Evolutionary conservation across 2,113 vertebrate genomes (phyloP).

Genomic region (Willisornis vidua): DNA sequence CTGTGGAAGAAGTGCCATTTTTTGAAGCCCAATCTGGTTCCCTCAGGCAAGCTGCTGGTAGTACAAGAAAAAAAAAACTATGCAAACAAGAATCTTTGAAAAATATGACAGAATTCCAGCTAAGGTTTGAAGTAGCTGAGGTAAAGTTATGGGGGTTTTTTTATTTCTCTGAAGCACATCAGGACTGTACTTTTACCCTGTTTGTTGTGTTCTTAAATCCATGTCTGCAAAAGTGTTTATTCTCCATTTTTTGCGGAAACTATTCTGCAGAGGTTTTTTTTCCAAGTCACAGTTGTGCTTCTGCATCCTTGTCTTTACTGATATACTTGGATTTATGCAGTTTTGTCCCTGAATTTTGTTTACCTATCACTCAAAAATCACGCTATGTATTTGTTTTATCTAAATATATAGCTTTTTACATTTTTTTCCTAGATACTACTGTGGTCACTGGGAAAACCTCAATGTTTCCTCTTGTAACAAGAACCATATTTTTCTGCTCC

Average conservation of each 20-base stretch:
- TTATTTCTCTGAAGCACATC: neutral
- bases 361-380: neutral
- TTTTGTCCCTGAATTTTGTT: neutral
- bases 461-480: neutral
- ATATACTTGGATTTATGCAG: neutral
- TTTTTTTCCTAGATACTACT: neutral
- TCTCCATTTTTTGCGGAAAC: neutral
- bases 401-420: neutral
- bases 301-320: neutral
- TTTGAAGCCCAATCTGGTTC: slow-evolving; percentile 75
- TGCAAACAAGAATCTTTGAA: slow-evolving; percentile 80
- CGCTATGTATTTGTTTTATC: neutral
- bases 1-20: slow-evolving; percentile 80
- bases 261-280: neutral
- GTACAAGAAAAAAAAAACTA: slow-evolving; percentile 65
- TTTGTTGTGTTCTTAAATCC: neutral
- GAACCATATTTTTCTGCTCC: neutral
- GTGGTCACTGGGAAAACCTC: neutral
- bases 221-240: neutral
- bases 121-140: slow-evolving; percentile 91
- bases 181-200: neutral
- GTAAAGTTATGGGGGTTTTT: slow-evolving; percentile 61
- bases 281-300: neutral
- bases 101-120: slow-evolving; percentile 87
- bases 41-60: slow-evolving; percentile 38